phyloP scores from a whole-genome alignment of 2,888 invertebrate genomes.

The Pseudococcus viburni region DNA sequence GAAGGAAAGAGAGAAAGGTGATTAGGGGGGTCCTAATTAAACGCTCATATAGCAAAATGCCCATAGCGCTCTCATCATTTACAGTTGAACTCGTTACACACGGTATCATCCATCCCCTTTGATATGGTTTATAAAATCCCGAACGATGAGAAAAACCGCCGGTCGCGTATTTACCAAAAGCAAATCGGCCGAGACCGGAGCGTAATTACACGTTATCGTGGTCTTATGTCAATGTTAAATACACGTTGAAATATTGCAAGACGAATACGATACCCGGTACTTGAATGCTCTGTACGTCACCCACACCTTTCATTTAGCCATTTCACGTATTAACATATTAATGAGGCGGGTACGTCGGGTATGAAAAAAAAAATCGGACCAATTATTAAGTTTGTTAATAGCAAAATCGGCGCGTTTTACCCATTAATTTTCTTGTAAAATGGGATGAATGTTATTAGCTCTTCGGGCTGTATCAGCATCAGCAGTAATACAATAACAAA shows the following conservation, averaged over 20 bases:
- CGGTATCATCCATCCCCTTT: neutral
- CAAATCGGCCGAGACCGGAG: slow-evolving; percentile 18
- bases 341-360: slow-evolving; percentile 15
- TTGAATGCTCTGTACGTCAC: neutral
- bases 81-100: slow-evolving; percentile 34
- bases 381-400: slow-evolving; percentile 58
- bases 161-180: slow-evolving; percentile 31
- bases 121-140: neutral
- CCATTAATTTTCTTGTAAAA: slow-evolving; percentile 58
- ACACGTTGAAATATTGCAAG: slow-evolving; percentile 56
- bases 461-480: slow-evolving; percentile 55
- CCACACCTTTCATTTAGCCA: slow-evolving; percentile 56
- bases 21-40: slow-evolving; percentile 7
- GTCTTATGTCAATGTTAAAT: slow-evolving; percentile 55
- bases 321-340: slow-evolving; percentile 52
- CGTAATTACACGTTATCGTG: slow-evolving; percentile 49
- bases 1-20: neutral
- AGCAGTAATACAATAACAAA: slow-evolving; percentile 56
- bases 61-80: slow-evolving; percentile 56
- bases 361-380: slow-evolving; percentile 3
- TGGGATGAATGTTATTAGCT: slow-evolving; percentile 50
- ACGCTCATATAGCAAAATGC: slow-evolving; percentile 40
- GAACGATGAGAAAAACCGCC: slow-evolving; percentile 34
- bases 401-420: slow-evolving; percentile 53
- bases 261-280: slow-evolving; percentile 47